Percentiles rank a stretch among this genome's conserved stretches.
Conservation (phyloP, 2,888 invertebrate genomes). For the Hydropsyche betteni region DNA sequence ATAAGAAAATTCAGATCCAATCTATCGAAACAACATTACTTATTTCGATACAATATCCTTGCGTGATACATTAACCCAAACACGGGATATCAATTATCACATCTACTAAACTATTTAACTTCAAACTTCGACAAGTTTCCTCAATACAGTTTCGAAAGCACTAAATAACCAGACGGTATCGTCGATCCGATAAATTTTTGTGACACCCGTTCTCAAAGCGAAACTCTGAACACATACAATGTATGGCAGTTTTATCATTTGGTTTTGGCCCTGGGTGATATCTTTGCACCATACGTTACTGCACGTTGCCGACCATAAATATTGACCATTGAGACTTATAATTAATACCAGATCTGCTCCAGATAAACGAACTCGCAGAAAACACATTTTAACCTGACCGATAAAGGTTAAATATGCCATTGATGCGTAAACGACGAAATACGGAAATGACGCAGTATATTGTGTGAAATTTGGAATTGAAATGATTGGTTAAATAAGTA, state of each 20-base stretch:
- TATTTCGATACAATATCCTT: background rate
- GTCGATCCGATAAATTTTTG: conserved; percentile 23
- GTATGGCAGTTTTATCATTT: conserved; percentile 36
- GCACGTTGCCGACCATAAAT: conserved; percentile 36
- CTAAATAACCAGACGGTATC: conserved; percentile 12
- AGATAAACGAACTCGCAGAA: conserved; percentile 36
- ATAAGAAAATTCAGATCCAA: no score
- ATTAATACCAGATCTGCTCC: conserved; percentile 45
- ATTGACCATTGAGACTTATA: conserved; percentile 43
- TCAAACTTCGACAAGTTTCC: background rate
- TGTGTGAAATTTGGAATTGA: no score
- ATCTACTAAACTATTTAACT: no score
- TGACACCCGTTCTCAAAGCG: conserved; percentile 6
- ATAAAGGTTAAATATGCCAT: background rate
- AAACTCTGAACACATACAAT: background rate
- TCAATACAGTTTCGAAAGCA: background rate
- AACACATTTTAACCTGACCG: conserved; percentile 1
- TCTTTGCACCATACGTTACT: conserved; percentile 17
- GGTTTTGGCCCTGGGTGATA: conserved; percentile 38
- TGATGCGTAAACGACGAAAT: no score
- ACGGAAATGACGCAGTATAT: no score
- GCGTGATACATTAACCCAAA: no score
- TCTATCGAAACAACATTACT: background rate
- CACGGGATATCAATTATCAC: no score
- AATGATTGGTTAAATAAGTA: no score